phyloP scores from a whole-genome alignment of 2,797 vertebrate species.

The Vipera latastei region DNA sequence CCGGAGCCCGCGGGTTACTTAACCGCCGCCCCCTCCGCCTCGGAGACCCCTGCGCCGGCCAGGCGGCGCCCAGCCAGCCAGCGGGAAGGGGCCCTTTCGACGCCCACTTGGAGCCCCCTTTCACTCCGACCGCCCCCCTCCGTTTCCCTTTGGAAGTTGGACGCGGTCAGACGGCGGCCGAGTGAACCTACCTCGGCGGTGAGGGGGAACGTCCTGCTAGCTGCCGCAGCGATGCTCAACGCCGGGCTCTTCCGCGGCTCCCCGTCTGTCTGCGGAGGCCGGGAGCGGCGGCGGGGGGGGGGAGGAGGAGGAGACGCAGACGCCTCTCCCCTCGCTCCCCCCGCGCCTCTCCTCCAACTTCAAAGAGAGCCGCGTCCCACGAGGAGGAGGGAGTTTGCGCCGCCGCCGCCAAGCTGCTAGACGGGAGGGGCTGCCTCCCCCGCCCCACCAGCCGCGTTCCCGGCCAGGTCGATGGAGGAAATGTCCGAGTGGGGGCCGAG shows the following conservation, averaged over 20 bases:
- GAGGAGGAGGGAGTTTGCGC: constrained; percentile 60
- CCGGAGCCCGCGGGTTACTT: background rate
- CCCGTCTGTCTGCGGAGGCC: constrained; percentile 12
- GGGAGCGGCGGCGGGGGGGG: constrained; percentile 9
- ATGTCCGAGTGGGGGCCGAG: background rate
- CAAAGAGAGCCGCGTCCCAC: constrained; percentile 70
- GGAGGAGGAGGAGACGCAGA: constrained; percentile 7
- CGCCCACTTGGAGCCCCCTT: background rate
- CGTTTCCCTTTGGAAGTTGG: background rate
- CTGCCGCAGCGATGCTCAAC: background rate
- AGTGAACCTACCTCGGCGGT: constrained; percentile 49
- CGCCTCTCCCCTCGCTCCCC: constrained; percentile 23
- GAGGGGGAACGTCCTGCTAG: constrained; percentile 22
- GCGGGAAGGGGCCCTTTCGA: background rate
- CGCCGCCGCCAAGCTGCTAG: constrained; percentile 71
- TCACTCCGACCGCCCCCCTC: background rate
- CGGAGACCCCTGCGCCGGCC: no score
- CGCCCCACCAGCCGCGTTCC: constrained; percentile 56
- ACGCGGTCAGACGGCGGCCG: no score
- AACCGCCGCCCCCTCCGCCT: background rate
- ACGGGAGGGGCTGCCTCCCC: constrained; percentile 62
- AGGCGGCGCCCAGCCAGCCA: background rate
- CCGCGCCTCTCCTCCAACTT: constrained; percentile 60
- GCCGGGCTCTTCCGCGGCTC: background rate
- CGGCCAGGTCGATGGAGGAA: constrained; percentile 48